Evolutionary conservation across 64 coral and sea anemone species (phyloP).

Genomic region (Montipora efflorescens): DNA sequence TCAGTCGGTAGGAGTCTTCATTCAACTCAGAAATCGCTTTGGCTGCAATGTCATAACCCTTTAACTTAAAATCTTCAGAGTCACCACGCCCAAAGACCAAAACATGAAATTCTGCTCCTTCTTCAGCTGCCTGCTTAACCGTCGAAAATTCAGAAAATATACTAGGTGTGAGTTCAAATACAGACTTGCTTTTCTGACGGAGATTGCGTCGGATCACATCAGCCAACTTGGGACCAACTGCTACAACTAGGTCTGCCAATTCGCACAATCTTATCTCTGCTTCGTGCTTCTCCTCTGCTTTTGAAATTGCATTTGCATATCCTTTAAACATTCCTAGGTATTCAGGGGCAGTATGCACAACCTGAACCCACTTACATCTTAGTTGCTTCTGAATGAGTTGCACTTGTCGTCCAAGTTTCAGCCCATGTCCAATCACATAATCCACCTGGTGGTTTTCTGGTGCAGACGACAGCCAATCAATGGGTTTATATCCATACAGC

Average conservation of each 20-base stretch:
- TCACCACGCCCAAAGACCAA: conserved; percentile 21
- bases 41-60: conserved; percentile 9
- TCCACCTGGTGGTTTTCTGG: too few relatives aligned
- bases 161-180: neutral
- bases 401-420: too few relatives aligned
- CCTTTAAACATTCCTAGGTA: conserved; percentile 1
- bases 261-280: neutral
- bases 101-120: neutral
- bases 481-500: too few relatives aligned
- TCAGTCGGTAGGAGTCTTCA: neutral
- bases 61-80: conserved; percentile 8
- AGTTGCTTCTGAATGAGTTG: neutral
- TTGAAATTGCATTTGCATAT: neutral
- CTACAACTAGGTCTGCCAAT: too few relatives aligned
- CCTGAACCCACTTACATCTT: neutral
- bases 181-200: neutral
- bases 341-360: neutral
- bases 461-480: too few relatives aligned
- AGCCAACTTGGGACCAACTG: conserved; percentile 22
- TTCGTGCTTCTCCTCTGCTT: neutral
- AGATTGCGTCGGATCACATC: neutral
- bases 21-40: conserved; percentile 33
- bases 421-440: too few relatives aligned
- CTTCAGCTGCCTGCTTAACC: neutral
- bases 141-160: conserved; percentile 18